Evolutionary conservation across 1,140 invertebrate genomes (phyloP).

Genomic region (Chionoecetes opilio): DNA sequence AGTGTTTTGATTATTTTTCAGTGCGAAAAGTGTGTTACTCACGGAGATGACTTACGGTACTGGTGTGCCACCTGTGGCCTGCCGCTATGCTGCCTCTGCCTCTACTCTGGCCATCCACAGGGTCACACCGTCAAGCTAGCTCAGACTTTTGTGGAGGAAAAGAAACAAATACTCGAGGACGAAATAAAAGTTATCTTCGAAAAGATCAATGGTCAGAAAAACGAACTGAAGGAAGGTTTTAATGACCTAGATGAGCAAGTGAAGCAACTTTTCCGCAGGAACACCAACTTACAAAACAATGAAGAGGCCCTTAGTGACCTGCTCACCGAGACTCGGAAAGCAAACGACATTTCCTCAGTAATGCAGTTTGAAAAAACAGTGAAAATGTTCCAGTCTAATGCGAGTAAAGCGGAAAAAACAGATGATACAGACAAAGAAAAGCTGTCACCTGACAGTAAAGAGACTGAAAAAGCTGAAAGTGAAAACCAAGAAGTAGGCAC

Average conservation of each 20-base stretch:
- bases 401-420: background rate
- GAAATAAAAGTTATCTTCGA: background rate
- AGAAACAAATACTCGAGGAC: background rate
- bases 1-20: background rate
- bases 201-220: background rate
- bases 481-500: background rate
- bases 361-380: background rate
- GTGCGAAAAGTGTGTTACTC: background rate
- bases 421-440: background rate
- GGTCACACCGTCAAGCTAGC: slow-evolving; percentile 38
- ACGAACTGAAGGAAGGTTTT: background rate
- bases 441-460: no score
- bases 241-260: background rate
- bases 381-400: background rate
- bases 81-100: slow-evolving; percentile 51
- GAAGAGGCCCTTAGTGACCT: background rate
- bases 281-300: background rate
- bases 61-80: slow-evolving; percentile 40
- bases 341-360: background rate
- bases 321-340: background rate
- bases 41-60: slow-evolving; percentile 46
- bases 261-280: slow-evolving; percentile 15
- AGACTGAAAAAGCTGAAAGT: background rate
- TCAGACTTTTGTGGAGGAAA: slow-evolving; percentile 40
- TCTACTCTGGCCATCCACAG: slow-evolving; percentile 58